A percentile compares a stretch with the other conserved stretches of the same genome.
phyloP scores from a whole-genome alignment of 2,888 invertebrate genomes.

The Anticlea derivata region DNA sequence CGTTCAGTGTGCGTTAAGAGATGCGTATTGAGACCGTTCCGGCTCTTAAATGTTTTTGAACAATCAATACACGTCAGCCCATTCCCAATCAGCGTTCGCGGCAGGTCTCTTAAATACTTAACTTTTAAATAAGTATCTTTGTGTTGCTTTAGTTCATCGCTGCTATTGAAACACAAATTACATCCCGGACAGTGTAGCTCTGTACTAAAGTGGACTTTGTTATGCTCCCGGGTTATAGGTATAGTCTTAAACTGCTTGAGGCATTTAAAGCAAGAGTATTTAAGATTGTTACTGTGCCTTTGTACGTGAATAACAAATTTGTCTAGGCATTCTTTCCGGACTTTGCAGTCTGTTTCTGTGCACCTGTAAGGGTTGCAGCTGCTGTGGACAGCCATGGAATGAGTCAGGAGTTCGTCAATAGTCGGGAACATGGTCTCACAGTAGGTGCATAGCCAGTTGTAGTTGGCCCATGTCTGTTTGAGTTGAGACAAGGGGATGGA shows the following conservation, averaged over 20 bases:
- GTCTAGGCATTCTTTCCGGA: constrained; percentile 53
- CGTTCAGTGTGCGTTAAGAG: constrained; percentile 79
- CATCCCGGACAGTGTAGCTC: constrained; percentile 59
- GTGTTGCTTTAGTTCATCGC: constrained; percentile 53
- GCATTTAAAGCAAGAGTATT: constrained; percentile 69
- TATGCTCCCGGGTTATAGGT: constrained; percentile 44
- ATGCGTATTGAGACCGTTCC: constrained; percentile 69
- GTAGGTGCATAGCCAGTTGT: constrained; percentile 60
- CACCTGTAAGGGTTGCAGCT: constrained; percentile 86
- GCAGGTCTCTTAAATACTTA: constrained; percentile 40
- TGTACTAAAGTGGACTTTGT: constrained; percentile 41
- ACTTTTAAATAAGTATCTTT: constrained; percentile 45
- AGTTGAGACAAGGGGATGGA: constrained; percentile 50
- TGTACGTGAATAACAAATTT: constrained; percentile 79
- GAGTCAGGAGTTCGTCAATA: constrained; percentile 73
- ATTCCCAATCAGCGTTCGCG: constrained; percentile 37
- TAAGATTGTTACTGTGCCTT: constrained; percentile 83
- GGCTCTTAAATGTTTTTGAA: constrained; percentile 56
- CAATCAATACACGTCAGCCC: constrained; percentile 58
- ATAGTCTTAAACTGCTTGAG: constrained; percentile 45
- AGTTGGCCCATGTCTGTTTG: constrained; percentile 63
- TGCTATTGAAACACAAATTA: constrained; percentile 48
- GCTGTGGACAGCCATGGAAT: constrained; percentile 84
- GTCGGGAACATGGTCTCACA: constrained; percentile 60
- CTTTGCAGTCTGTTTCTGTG: constrained; percentile 85